Evolutionary conservation across 2,113 vertebrate species (phyloP).

Genomic region (Phainopepla nitens): DNA sequence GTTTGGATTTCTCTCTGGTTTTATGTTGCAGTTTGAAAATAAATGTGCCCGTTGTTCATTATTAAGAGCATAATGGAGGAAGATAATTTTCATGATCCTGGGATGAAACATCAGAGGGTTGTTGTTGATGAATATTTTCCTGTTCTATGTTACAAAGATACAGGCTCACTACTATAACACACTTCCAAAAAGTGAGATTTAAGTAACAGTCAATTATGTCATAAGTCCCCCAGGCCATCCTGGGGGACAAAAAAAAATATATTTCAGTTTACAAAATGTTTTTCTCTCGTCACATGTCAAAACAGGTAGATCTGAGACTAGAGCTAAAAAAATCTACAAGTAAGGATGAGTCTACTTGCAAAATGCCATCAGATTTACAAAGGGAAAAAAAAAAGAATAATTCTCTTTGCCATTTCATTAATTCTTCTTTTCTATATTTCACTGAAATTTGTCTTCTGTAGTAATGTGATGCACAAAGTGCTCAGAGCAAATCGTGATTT

Average conservation of each 20-base stretch:
- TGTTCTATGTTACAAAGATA: not conserved
- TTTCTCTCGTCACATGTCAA: not conserved
- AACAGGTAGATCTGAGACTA: not conserved
- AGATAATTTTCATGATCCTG: not conserved
- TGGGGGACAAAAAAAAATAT: not conserved
- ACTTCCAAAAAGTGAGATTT: not conserved
- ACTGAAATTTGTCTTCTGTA: not conserved
- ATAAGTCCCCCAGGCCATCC: not conserved
- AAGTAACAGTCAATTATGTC: not conserved
- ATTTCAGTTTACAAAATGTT: not conserved
- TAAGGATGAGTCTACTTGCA: not conserved
- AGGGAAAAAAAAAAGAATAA: not conserved
- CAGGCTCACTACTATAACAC: not conserved
- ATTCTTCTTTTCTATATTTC: not conserved
- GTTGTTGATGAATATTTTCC: not conserved
- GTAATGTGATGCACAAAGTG: not conserved
- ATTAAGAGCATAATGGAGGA: not conserved
- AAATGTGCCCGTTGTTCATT: conserved; percentile 30
- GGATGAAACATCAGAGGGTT: not conserved
- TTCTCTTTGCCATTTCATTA: not conserved
- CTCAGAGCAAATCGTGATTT: not conserved
- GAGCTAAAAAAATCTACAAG: not conserved
- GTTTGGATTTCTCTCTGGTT: conserved; percentile 39
- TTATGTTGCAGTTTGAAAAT: conserved; percentile 7
- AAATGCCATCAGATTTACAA: not conserved